Base-by-base conservation (phyloP, 2,888 invertebrate species). In the Mamestra brassicae region DNA sequence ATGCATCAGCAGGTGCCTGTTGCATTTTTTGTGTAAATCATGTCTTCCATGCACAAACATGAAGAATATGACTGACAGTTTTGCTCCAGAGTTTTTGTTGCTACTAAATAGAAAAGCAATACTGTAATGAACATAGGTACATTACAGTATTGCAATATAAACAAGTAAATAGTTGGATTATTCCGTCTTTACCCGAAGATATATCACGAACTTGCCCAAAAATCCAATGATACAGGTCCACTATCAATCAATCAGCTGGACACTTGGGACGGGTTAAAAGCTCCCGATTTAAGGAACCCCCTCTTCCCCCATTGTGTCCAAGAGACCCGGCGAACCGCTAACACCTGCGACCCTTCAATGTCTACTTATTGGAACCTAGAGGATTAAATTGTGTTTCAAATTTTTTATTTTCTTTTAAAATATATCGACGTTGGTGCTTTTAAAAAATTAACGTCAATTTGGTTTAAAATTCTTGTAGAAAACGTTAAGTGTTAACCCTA, bases 191-290 rank as follows among this genome's bases (percentile, higher is more conserved):
- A 13, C 11, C 15, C 26, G 36, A 70, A 50, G 36, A 64, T 67
- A 83, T 63, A 60, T 71, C 68, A 60, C 65, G 26, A 76, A 73
- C 17, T 63, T 69, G 13, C 38, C 50, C 67, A 70, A 80, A 88
- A 79, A 74, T 65, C 62, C 78, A 71, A 77, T 80, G 77, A 78
- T 50, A 71, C 67, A 67, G 78, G 82, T 80, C 79, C 81, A 85
- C 89, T 88, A 91, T 91, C 92, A 89, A 93, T 93, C 93, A 92
- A 94, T 93, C 94, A 89, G 86, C 78, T 80, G 83, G 88, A 86
- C 88, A 84, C 86, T 87, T 76, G 88, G 87, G 88, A 81, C 82
- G 89, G 90, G 92, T 89, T 90, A 90, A 91, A 88, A 90, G 89
- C 88, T 85, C 13, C 45, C 74, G 84, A 84, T 86, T 84, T 86